phyloP scores from a whole-genome alignment of 1,140 invertebrate species.

The Probaryconus sp. region DNA sequence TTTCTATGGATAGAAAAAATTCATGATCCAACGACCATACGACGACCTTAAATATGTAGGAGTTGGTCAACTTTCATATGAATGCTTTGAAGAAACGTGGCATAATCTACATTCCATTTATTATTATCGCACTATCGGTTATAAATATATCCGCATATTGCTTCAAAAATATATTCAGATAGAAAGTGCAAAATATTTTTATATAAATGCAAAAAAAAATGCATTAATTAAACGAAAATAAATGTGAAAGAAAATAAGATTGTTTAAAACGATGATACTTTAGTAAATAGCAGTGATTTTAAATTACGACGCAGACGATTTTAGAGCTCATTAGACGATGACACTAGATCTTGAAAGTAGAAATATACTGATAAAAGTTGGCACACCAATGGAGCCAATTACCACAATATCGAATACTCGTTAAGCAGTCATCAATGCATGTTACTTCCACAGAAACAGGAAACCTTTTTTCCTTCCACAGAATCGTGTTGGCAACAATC shows the following conservation, averaged over 20 bases:
- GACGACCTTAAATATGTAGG: conserved; percentile 9
- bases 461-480: conserved; percentile 1
- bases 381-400: conserved; percentile 54
- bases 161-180: no score
- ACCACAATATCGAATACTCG: conserved; percentile 66
- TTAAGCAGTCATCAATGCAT: conserved; percentile 65
- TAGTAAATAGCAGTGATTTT: no score
- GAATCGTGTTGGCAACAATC: conserved; percentile 7
- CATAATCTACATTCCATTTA: no score
- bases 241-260: no score
- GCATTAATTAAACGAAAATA: no score
- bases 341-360: neutral
- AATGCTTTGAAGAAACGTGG: neutral
- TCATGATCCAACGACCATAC: conserved; percentile 3
- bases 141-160: no score
- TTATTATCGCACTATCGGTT: no score
- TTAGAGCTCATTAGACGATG: conserved; percentile 53
- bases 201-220: no score
- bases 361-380: conserved; percentile 35
- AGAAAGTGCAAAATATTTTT: no score
- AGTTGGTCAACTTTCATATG: conserved; percentile 1
- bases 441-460: conserved; percentile 14
- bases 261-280: no score
- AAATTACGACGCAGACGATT: conserved; percentile 16
- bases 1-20: conserved; percentile 13